Percentiles rank a stretch among this genome's conserved stretches.
Conservation (phyloP, 2,797 vertebrate species). For the Mormyrus proboscirostris region DNA sequence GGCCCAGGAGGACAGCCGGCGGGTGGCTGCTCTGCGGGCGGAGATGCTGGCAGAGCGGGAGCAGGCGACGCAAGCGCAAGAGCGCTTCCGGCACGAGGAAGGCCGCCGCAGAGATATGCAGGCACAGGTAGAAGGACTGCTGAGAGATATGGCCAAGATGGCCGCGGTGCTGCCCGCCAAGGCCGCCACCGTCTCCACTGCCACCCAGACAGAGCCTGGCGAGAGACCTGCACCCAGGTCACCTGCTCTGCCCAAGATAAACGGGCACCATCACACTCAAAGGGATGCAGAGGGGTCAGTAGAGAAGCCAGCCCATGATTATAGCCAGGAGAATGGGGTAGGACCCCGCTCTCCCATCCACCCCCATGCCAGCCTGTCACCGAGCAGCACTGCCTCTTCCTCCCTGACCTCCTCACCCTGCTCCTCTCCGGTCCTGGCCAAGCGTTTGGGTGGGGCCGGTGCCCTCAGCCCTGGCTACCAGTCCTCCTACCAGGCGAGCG, state of each 20-base stretch:
- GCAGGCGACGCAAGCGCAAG: conserved; percentile 68
- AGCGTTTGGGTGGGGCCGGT: conserved; percentile 70
- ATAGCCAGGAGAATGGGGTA: conserved; percentile 49
- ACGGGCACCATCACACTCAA: conserved; percentile 50
- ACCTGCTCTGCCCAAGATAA: conserved; percentile 48
- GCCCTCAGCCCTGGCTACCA: conserved; percentile 75
- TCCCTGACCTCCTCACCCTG: conserved; percentile 90
- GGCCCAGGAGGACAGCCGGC: conserved; percentile 82
- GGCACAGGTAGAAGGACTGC: conserved; percentile 73
- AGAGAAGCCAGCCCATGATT: conserved; percentile 51
- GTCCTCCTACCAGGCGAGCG: conserved; percentile 85
- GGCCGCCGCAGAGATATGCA: conserved; percentile 74
- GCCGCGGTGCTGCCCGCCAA: conserved; percentile 34
- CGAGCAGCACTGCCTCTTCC: conserved; percentile 82
- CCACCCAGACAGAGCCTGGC: conserved; percentile 71
- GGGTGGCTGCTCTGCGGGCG: conserved; percentile 66
- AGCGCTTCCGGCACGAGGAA: conserved; percentile 76
- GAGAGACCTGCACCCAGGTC: conserved; percentile 47
- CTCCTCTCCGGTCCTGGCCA: conserved; percentile 82
- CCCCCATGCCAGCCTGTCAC: conserved; percentile 64
- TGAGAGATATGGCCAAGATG: conserved; percentile 51
- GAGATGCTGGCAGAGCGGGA: conserved; percentile 78
- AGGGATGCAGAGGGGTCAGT: conserved; percentile 47
- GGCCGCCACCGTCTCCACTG: conserved; percentile 46
- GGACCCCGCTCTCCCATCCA: conserved; percentile 59